Evolutionary conservation across 2,113 vertebrate species (phyloP), one percentile per base, ranked within the genome.

Genomic region (Stercorarius parasiticus): DNA sequence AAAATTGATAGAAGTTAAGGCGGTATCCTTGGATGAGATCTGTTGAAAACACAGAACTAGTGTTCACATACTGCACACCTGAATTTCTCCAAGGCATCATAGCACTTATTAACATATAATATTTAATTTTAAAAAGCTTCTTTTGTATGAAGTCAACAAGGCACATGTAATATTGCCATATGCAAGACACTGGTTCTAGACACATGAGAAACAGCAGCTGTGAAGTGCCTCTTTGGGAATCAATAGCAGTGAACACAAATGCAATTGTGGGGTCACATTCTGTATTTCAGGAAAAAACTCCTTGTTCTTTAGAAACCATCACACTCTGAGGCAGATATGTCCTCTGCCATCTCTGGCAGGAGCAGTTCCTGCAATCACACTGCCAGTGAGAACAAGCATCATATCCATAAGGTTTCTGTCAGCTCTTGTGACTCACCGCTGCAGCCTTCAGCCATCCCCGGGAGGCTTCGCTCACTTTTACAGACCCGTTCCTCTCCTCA

Each of bases 371-470:
- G 62, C 62, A 77, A 53, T 53, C n/a, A 69, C 36, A 53, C 13
- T 62, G 58, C 30, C 74, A 80, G 49, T 21, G 47, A 53, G 58
- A 71, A 86, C 25, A 25, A 77, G 49, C 9, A 73, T 25, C 18
- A 70, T 21, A 70, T 15, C 64, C 43, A 19, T 15, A 27, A 65
- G 0, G 10, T 50, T 93, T 88, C 43, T 81, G 5, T 52, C 43
- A 62, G 6, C 6, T 36, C 16, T 65, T 40, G 36, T 79, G 86
- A 98, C 98, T 98, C 80, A 98, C 98, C 43, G 98, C 98, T 56
- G 98, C 95, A 62, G 98, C 98, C 79, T 98, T 98, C 65, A 98
- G 96, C 98, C 98, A 98, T 17, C 98, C 98, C 17, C 3, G 30
- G 11, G 98, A 97, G 38, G 86, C 38, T 77, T 93, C 89, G 12